Base-by-base conservation (phyloP, 2,888 invertebrate species). In the Cetonia aurata region DNA sequence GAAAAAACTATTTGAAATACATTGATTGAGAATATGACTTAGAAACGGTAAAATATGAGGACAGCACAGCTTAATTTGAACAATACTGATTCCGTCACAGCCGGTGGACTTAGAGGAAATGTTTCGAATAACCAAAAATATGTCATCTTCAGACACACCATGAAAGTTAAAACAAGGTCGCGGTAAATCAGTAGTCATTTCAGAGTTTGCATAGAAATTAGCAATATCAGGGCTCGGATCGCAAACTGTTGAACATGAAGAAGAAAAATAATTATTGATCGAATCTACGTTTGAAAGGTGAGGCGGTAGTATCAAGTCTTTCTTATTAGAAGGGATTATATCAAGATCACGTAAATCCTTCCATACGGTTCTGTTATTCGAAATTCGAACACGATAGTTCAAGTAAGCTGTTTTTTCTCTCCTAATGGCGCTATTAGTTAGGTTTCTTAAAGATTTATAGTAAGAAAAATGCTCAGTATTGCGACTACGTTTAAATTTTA, bases 1-100 rank as follows among this genome's bases (percentile, higher is more conserved):
- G 67, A 75, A 79, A 8, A 50, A 25, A 31, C 15, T 33, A 44
- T 15, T 37, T 12, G 33, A 17, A 41, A 69, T 48, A 60, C 69
- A 69, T 41, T 15, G 31, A 50, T 69, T 69, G 12, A 60, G 13
- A n/a, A 69, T 59, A 59, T 60, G 57, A 31, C 59, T 69, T 12
- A 69, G 48, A 50, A 31, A 46, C 9, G 69, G 69, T 13, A 69
- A 13, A 41, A 68, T 59, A 31, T 41, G 55, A 31, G 68, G 57
- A 57, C 68, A 68, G 42, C 68, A 57, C 10, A 57, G 9, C 13
- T 31, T 57, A 57, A 57, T 57, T 15, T 31, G 9, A 12, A 17
- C 15, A 31, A 57, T 37, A 31, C 41, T 57, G 33, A 57, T 57
- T 8, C 19, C 15, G 41, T 57, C 57, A 17, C 37, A 17, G 25